Base-by-base conservation (phyloP, 2,888 invertebrate genomes). In the Strigamia maritima region DNA sequence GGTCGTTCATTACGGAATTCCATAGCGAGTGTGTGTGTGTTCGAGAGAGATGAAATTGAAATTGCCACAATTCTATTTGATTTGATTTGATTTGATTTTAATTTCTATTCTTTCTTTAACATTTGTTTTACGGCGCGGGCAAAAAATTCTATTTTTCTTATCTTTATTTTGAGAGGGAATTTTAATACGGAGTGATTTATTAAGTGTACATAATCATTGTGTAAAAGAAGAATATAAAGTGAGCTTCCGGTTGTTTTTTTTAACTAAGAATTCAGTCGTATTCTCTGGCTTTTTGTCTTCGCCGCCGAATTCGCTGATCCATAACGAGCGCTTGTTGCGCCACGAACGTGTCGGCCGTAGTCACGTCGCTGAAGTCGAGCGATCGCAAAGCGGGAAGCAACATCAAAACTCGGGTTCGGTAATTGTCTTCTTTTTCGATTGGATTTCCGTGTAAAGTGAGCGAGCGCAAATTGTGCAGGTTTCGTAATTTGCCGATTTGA, bases 1-100 rank as follows among this genome's bases (percentile, higher is more conserved):
- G 83, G 95, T 95, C 80, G 95, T 95, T 79, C 94, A 94, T 12
- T 95, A 95, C 89, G 89, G 91, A 84, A 92, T 93, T 81, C 91
- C 92, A 81, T 92, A 35, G 79, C 40, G 14, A 40, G 40, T 40
- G 40, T 14, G n/a, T n/a, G n/a, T n/a, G n/a, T n/a, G n/a, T n/a
- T n/a, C n/a, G n/a, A n/a, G n/a, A n/a, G n/a, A n/a, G n/a, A n/a
- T n/a, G n/a, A n/a, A n/a, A n/a, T n/a, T n/a, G n/a, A n/a, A n/a
- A n/a, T n/a, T n/a, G n/a, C n/a, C n/a, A n/a, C n/a, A n/a, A n/a
- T n/a, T n/a, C n/a, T n/a, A n/a, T n/a, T n/a, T n/a, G n/a, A n/a
- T n/a, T n/a, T n/a, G n/a, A n/a, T n/a, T n/a, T 49, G n/a, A 4
- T 6, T n/a, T n/a, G 3, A 49, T 49, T 49, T 49, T 49, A 10